These are phyloP conservation scores for Aphelocoma californica DNA, from an alignment of 2,797 vertebrate species.

Conservation along the genomic window DNA sequence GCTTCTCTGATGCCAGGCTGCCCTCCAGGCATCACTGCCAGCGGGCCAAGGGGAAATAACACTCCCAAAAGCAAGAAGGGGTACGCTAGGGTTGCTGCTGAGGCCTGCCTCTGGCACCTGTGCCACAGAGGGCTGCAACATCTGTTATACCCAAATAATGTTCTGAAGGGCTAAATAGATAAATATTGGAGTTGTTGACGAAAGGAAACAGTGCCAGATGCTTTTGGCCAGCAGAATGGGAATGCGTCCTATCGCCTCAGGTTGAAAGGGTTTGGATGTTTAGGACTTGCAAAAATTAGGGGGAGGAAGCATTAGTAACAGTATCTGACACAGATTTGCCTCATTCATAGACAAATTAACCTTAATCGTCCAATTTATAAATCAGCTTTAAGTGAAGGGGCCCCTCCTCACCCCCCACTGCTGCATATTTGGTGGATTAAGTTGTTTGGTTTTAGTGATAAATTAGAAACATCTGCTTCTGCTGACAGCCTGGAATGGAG, in stretches of 20 bases:
- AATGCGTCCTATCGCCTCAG: neutral
- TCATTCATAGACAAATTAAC: conserved; percentile 32
- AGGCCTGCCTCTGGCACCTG: neutral
- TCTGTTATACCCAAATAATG: neutral
- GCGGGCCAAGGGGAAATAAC: neutral
- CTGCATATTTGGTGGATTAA: conserved; percentile 61
- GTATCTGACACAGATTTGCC: conserved; percentile 4
- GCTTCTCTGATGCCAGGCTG: fast-evolving
- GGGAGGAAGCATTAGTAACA: neutral
- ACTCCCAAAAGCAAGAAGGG: neutral
- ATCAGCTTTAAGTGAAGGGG: conserved; percentile 27
- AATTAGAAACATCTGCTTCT: conserved; percentile 51
- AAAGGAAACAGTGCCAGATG: neutral
- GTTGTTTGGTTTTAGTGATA: conserved; percentile 59
- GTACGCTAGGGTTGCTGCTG: fast-evolving
- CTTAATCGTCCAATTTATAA: conserved; percentile 41
- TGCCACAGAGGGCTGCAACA: neutral
- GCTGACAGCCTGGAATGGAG: neutral
- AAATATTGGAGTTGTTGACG: neutral
- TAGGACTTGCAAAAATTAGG: neutral
- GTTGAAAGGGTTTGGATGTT: neutral
- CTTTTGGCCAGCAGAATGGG: neutral
- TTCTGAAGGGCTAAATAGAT: neutral
- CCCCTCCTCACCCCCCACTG: conserved; percentile 1
- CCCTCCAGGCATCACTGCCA: neutral